These are phyloP conservation scores for Dermolepida albohirtum DNA, from an alignment of 2,888 invertebrate species.

Conservation along the genomic window DNA sequence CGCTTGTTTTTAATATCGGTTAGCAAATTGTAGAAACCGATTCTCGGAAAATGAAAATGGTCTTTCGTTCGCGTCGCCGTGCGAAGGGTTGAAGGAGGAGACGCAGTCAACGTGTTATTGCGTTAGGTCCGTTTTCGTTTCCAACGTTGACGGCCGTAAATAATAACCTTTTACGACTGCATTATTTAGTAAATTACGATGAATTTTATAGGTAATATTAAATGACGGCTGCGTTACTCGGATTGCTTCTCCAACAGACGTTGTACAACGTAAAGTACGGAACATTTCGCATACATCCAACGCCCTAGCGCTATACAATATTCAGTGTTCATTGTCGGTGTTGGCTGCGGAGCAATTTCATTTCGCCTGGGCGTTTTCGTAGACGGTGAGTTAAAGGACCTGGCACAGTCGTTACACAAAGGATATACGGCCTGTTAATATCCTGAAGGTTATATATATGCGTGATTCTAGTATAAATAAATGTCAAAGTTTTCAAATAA, in stretches of 20 bases:
- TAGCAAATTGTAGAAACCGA: constrained; percentile 47
- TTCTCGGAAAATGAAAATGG: constrained; percentile 43
- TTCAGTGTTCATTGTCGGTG: neutral
- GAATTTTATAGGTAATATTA: constrained; percentile 41
- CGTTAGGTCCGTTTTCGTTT: constrained; percentile 23
- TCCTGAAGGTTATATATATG: constrained; percentile 6
- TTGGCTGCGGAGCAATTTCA: constrained; percentile 1
- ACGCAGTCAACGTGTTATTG: neutral
- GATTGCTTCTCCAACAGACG: neutral
- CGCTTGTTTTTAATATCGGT: constrained; percentile 50
- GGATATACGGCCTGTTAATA: constrained; percentile 12
- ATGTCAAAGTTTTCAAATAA: constrained; percentile 11
- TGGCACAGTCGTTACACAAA: constrained; percentile 5
- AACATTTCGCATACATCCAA: constrained; percentile 1
- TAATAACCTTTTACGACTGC: constrained; percentile 41
- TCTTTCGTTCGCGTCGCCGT: neutral
- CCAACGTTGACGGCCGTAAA: constrained; percentile 38
- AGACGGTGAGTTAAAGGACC: neutral
- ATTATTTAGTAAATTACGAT: constrained; percentile 43
- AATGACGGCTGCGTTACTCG: constrained; percentile 29
- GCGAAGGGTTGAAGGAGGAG: constrained; percentile 7
- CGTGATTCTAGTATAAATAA: constrained; percentile 9
- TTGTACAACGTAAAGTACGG: neutral
- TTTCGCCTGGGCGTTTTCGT: constrained; percentile 3
- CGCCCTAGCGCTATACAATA: neutral